Evolutionary conservation across 1,140 invertebrate species (phyloP).

Genomic region (Reticulitermes speratus): DNA sequence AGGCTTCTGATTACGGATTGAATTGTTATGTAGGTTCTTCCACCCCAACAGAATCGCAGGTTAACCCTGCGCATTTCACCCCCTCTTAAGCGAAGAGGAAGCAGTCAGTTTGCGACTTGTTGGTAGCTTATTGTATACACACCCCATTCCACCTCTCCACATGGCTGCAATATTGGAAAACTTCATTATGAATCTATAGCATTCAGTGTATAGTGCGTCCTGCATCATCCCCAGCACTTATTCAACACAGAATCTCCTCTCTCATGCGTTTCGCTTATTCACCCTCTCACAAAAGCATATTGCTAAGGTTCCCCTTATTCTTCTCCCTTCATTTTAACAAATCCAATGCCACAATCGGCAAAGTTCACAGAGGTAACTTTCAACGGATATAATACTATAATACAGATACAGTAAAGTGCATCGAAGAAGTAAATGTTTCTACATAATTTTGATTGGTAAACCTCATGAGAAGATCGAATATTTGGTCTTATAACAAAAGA

Average conservation of each 20-base stretch:
- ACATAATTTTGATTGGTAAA: no score
- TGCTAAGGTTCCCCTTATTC: neutral
- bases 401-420: no score
- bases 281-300: neutral
- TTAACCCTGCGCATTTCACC: neutral
- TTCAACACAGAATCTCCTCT: neutral
- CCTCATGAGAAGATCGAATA: no score
- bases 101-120: neutral
- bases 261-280: neutral
- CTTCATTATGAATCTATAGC: conserved; percentile 6
- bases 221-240: neutral
- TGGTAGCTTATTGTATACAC: neutral
- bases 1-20: neutral
- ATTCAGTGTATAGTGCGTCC: neutral
- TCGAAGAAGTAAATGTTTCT: no score
- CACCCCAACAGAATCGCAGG: neutral
- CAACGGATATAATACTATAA: neutral
- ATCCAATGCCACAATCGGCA: neutral
- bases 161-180: conserved; percentile 3
- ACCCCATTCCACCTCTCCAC: neutral
- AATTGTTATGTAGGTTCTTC: neutral
- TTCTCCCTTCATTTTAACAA: neutral
- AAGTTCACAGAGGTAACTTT: neutral
- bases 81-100: neutral
- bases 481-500: no score